Evolutionary conservation across 2,113 vertebrate species (phyloP).

Genomic region (Silurus glanis): DNA sequence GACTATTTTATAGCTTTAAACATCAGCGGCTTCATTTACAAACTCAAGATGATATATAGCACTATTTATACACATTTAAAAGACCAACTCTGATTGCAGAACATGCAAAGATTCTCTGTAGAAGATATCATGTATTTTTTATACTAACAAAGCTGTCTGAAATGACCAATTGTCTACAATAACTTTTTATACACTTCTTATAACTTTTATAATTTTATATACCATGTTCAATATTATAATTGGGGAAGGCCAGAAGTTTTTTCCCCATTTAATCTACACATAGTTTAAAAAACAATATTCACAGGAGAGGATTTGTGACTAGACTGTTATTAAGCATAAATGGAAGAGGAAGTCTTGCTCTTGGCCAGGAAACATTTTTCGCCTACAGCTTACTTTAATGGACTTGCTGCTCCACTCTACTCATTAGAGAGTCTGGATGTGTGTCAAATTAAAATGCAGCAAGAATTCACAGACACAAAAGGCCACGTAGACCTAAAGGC

Average conservation of each 20-base stretch:
- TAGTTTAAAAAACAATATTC: neutral
- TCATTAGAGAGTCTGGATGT: slow-evolving; percentile 42
- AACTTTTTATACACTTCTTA: neutral
- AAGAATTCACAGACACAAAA: slow-evolving; percentile 20
- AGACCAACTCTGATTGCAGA: neutral
- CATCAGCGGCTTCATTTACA: neutral
- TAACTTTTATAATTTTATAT: neutral
- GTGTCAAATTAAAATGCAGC: slow-evolving; percentile 41
- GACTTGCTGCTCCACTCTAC: slow-evolving; percentile 33
- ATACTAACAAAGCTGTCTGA: neutral
- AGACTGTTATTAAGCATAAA: slow-evolving; percentile 40
- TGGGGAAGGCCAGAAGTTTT: too few species aligned
- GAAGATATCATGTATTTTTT: neutral
- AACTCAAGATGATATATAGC: neutral
- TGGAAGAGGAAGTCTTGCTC: slow-evolving; percentile 35
- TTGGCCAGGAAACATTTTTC: slow-evolving; percentile 38
- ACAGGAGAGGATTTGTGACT: slow-evolving; percentile 25
- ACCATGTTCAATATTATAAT: too few species aligned
- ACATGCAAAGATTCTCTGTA: neutral
- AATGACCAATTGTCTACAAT: neutral
- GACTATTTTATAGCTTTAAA: neutral
- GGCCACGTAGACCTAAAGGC: neutral
- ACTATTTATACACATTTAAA: neutral
- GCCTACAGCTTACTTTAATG: slow-evolving; percentile 44
- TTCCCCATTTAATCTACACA: neutral